Evolutionary conservation across 2,888 invertebrate genomes (phyloP).

Genomic region (Drosophila emarginata): DNA sequence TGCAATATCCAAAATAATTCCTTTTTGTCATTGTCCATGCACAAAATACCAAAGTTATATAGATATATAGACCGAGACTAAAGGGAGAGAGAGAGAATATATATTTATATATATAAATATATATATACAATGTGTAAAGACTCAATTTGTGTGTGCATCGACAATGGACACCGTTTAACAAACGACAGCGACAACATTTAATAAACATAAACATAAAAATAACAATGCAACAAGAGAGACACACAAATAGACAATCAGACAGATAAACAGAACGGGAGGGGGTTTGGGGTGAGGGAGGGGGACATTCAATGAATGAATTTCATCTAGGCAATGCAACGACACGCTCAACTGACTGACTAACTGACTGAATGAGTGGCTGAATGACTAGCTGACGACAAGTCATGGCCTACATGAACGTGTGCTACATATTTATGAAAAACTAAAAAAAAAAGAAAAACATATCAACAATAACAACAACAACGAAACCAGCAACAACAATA

Average conservation of each 20-base stretch:
- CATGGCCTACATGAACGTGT: constrained; percentile 42
- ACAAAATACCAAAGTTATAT: neutral
- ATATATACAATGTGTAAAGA: constrained; percentile 52
- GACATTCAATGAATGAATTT: constrained; percentile 45
- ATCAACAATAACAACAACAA: constrained; percentile 2
- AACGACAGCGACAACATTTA: constrained; percentile 53
- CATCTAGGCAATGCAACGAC: constrained; percentile 33
- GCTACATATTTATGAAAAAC: constrained; percentile 43
- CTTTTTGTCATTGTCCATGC: constrained; percentile 24
- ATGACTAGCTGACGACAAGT: constrained; percentile 20
- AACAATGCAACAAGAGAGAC: constrained; percentile 10
- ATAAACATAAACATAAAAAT: constrained; percentile 46
- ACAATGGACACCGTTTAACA: constrained; percentile 49
- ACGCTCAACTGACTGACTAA: constrained; percentile 35
- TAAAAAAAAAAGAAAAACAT: constrained; percentile 33
- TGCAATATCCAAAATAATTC: constrained; percentile 55
- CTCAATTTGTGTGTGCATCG: constrained; percentile 59
- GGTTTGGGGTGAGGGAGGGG: constrained; percentile 22
- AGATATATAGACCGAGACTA: too few species aligned
- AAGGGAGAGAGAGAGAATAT: neutral
- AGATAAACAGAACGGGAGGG: constrained; percentile 26
- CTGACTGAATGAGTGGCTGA: constrained; percentile 26
- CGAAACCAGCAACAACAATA: neutral
- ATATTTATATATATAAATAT: too few species aligned
- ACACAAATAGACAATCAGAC: neutral